Evolutionary conservation across 1,140 invertebrate genomes (phyloP).

Genomic region (Tribolium madens): DNA sequence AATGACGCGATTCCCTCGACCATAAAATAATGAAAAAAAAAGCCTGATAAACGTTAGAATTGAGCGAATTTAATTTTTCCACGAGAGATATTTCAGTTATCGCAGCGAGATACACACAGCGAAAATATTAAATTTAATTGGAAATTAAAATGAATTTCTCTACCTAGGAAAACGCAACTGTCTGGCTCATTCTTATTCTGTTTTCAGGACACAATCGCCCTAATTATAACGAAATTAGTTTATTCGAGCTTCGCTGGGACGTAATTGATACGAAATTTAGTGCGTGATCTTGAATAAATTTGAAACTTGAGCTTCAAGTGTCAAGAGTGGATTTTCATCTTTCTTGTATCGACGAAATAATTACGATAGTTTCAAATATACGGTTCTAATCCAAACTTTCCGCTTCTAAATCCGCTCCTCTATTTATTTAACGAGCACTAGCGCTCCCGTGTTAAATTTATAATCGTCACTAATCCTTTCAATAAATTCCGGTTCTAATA

Average conservation of each 20-base stretch:
- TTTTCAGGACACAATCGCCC: constrained; percentile 11
- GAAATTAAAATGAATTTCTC: constrained; percentile 41
- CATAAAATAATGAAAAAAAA: constrained; percentile 42
- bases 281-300: constrained; percentile 35
- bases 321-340: too few relatives aligned
- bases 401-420: too few relatives aligned
- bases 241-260: constrained; percentile 11
- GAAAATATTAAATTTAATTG: constrained; percentile 45
- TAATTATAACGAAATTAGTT: constrained; percentile 35
- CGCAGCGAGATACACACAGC: constrained; percentile 2
- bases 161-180: not conserved
- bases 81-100: constrained; percentile 36
- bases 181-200: constrained; percentile 21
- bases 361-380: too few relatives aligned
- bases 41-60: constrained; percentile 43
- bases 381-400: too few relatives aligned
- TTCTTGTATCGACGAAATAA: not conserved
- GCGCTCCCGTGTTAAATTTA: too few relatives aligned
- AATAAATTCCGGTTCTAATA: not conserved
- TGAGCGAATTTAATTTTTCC: constrained; percentile 49
- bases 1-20: constrained; percentile 39
- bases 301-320: too few relatives aligned
- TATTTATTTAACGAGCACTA: too few relatives aligned
- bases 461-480: not conserved
- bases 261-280: constrained; percentile 35